These are phyloP conservation scores for Tauraco erythrolophus DNA, from an alignment of 2,113 vertebrate genomes.

Conservation along the genomic window DNA sequence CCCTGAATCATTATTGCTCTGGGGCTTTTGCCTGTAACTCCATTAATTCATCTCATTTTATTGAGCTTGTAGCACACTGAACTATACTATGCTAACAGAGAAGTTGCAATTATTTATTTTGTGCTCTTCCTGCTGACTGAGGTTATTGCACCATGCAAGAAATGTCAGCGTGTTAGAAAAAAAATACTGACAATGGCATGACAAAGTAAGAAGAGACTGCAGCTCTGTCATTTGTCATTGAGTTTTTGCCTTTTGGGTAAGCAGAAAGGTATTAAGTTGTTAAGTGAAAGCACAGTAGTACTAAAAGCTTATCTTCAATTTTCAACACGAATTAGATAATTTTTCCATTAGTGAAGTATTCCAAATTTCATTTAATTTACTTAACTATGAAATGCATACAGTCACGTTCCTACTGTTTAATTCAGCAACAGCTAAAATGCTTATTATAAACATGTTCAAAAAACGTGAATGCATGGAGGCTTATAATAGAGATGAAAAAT, in stretches of 20 bases:
- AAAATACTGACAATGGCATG: neutral
- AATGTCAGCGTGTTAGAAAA: neutral
- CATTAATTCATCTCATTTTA: conserved; percentile 39
- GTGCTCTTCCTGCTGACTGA: conserved; percentile 49
- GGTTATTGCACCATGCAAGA: conserved; percentile 14
- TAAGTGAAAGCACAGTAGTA: neutral
- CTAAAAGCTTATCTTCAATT: neutral
- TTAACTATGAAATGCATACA: conserved; percentile 6
- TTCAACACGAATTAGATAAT: neutral
- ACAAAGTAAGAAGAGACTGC: neutral
- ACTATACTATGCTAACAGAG: neutral
- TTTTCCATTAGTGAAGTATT: conserved; percentile 4
- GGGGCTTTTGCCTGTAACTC: conserved; percentile 20
- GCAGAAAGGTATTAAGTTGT: conserved; percentile 4
- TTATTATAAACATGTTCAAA: neutral
- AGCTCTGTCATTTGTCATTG: neutral
- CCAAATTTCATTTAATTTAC: neutral
- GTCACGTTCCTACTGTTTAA: neutral
- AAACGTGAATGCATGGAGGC: neutral
- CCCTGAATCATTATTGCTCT: neutral
- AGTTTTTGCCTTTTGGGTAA: conserved; percentile 1
- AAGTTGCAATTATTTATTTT: conserved; percentile 54
- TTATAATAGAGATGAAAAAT: neutral
- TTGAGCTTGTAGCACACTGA: neutral
- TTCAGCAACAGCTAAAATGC: neutral